A percentile compares a stretch with the other conserved stretches of the same genome.
Conservation (phyloP, 2,888 invertebrate species). For the Phorcus lineatus region DNA sequence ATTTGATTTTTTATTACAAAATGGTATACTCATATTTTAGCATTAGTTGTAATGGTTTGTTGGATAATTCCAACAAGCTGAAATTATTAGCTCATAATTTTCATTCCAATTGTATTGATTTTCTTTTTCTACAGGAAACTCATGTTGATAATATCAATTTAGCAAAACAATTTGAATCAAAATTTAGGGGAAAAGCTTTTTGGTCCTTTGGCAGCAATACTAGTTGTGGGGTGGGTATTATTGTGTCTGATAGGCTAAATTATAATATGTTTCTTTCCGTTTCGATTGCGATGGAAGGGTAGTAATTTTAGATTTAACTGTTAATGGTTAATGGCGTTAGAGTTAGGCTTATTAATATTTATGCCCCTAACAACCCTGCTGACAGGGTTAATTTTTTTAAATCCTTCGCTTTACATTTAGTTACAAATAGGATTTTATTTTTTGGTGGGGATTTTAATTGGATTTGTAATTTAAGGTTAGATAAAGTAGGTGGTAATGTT, state of each 20-base stretch:
- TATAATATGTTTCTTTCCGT: neutral
- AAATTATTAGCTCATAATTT: neutral
- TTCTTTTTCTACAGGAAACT: neutral
- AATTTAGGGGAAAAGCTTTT: neutral
- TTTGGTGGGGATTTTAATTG: constrained; percentile 7
- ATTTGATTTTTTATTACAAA: no score
- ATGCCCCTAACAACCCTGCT: neutral
- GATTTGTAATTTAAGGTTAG: neutral
- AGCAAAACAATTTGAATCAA: neutral
- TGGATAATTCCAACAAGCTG: neutral
- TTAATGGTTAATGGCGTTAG: neutral
- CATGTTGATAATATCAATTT: neutral
- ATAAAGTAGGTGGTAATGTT: neutral
- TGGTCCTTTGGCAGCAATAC: neutral
- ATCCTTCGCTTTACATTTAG: neutral
- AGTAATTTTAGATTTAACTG: neutral
- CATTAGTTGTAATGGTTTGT: neutral
- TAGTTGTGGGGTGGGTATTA: neutral
- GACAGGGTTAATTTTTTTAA: neutral
- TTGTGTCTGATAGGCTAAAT: neutral
- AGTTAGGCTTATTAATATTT: neutral
- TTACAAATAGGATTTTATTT: neutral
- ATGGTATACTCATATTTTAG: neutral
- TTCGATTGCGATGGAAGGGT: neutral
- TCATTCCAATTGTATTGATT: neutral